These are phyloP conservation scores for Cheirogaleus major DNA, from an alignment of 2,797 vertebrate species.

Conservation along the genomic window DNA sequence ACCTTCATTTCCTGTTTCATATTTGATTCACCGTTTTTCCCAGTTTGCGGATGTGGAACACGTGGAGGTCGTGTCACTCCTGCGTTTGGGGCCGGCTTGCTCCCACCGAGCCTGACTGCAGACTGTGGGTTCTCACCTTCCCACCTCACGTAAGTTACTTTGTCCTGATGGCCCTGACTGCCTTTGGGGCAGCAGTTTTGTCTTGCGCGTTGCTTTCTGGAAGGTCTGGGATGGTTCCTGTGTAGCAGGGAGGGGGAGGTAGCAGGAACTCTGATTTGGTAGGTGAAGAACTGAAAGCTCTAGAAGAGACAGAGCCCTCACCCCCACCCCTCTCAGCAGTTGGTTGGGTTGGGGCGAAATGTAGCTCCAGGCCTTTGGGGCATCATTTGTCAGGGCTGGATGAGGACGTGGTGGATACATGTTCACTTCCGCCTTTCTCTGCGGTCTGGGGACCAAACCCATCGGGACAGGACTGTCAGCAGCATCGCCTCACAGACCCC, in stretches of 20 bases:
- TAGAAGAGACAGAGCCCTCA: not conserved
- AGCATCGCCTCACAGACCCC: not conserved
- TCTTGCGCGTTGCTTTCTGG: not conserved
- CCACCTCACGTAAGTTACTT: not conserved
- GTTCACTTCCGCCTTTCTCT: not conserved
- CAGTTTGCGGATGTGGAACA: constrained; percentile 67
- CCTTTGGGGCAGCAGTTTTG: not conserved
- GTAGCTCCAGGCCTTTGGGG: not conserved
- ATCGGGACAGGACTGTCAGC: not conserved
- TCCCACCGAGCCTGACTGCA: constrained; percentile 18
- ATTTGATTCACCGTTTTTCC: constrained; percentile 69
- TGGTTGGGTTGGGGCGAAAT: not conserved
- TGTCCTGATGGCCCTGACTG: not conserved
- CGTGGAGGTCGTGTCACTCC: constrained; percentile 51
- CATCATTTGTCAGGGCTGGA: not conserved
- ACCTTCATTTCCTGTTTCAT: constrained; percentile 71
- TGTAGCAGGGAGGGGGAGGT: not conserved
- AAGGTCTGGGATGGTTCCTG: not conserved
- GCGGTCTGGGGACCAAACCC: not conserved
- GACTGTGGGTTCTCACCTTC: constrained; percentile 24
- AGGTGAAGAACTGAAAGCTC: not conserved
- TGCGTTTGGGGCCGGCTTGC: not conserved
- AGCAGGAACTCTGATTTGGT: not conserved
- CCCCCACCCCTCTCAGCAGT: no score
- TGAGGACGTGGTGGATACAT: not conserved